phyloP scores from a whole-genome alignment of 2,797 vertebrate species.

The Tapera naevia region DNA sequence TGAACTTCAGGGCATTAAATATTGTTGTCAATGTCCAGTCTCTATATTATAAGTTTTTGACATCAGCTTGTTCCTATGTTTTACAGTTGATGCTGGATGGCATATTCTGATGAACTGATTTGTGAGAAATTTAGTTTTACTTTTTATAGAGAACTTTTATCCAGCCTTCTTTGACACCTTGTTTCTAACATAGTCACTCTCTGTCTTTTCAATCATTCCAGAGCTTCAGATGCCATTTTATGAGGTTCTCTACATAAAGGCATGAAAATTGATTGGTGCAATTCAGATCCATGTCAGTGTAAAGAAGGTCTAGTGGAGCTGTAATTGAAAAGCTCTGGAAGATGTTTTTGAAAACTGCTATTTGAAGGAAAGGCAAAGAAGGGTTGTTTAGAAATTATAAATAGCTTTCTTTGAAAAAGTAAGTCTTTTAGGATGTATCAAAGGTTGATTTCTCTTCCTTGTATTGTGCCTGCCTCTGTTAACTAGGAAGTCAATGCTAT shows the following conservation, averaged over 20 bases:
- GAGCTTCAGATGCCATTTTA: not conserved
- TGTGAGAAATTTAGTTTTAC: not conserved
- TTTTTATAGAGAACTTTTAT: not conserved
- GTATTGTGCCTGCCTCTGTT: not conserved
- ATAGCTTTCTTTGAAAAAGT: not conserved
- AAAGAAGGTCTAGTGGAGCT: not conserved
- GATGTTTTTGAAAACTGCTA: not conserved
- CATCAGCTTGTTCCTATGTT: accelerated
- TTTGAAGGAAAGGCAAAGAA: not conserved
- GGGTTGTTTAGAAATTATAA: not conserved
- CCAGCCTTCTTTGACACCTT: not conserved
- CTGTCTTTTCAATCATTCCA: not conserved
- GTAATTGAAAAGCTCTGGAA: not conserved
- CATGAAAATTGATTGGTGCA: not conserved
- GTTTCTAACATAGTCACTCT: not conserved
- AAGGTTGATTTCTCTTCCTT: not conserved
- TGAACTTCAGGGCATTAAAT: not conserved
- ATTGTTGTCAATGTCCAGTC: not conserved
- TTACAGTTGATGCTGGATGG: not conserved
- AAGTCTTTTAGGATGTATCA: not conserved
- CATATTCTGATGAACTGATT: not conserved
- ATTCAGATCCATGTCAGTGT: not conserved
- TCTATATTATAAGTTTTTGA: not conserved
- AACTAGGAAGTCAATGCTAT: not conserved
- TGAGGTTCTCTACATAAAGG: not conserved